Conservation (phyloP, 2,797 vertebrate species). For the Leptoclinus maculatus region DNA sequence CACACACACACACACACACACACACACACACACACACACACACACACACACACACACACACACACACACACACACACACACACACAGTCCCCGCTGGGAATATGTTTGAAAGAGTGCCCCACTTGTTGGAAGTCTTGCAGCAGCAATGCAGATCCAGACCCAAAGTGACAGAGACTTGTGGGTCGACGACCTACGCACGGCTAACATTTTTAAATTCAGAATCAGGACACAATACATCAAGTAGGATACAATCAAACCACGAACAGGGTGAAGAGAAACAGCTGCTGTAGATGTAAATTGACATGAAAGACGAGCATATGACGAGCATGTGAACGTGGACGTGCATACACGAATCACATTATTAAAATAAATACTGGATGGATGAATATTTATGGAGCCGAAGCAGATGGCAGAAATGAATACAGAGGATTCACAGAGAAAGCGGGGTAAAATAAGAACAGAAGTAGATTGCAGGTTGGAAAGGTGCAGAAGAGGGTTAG, state of each 20-base stretch:
- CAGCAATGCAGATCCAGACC: constrained; percentile 3
- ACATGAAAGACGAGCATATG: constrained; percentile 32
- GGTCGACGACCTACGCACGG: background rate
- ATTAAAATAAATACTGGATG: constrained; percentile 49
- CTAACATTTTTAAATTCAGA: constrained; percentile 12
- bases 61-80: no score
- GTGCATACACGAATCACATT: constrained; percentile 43
- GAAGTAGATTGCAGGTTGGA: background rate
- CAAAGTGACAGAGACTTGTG: background rate
- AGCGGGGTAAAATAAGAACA: constrained; percentile 1
- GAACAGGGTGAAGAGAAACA: constrained; percentile 11
- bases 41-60: no score
- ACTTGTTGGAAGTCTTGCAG: constrained; percentile 14
- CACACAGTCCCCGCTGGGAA: background rate
- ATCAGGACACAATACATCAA: constrained; percentile 17
- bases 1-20: no score
- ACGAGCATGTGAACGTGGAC: constrained; percentile 17
- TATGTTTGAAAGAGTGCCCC: constrained; percentile 15
- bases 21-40: no score
- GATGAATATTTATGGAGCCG: constrained; percentile 56
- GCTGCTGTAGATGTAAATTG: constrained; percentile 37
- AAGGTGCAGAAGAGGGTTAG: constrained; percentile 10
- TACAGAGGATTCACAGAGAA: constrained; percentile 16
- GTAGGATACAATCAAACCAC: constrained; percentile 17
- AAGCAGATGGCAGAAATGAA: constrained; percentile 34